A percentile compares a stretch with the other conserved stretches of the same genome.
These are phyloP conservation scores for Mythimna albipuncta DNA, from an alignment of 2,888 invertebrate species.

Conservation along the genomic window DNA sequence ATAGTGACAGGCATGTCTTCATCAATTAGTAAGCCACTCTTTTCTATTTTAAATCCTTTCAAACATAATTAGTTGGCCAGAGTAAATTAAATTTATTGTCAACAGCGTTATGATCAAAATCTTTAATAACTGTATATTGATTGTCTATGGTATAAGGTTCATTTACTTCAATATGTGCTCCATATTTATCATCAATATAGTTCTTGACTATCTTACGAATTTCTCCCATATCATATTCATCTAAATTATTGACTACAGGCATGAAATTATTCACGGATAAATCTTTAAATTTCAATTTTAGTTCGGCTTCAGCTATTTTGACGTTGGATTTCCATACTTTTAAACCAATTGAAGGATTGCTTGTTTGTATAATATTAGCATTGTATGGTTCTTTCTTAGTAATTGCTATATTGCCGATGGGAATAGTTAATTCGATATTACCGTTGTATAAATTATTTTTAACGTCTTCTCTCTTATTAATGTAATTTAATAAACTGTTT, in stretches of 20 bases:
- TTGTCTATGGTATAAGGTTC: conserved; percentile 45
- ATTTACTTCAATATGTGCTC: conserved; percentile 50
- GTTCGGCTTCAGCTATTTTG: conserved; percentile 56
- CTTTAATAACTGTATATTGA: conserved; percentile 41
- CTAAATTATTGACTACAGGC: conserved; percentile 52
- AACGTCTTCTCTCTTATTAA: conserved; percentile 16
- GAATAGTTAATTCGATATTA: conserved; percentile 25
- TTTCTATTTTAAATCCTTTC: not conserved
- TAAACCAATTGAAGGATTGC: conserved; percentile 51
- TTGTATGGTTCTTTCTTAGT: conserved; percentile 22
- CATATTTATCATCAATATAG: conserved; percentile 55
- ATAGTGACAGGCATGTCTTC: not conserved
- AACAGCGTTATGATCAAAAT: conserved; percentile 4
- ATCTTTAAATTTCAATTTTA: conserved; percentile 55
- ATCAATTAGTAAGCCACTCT: not conserved
- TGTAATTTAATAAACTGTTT: conserved; percentile 30
- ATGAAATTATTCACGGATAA: conserved; percentile 58
- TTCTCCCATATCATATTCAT: conserved; percentile 33
- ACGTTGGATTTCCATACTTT: conserved; percentile 62
- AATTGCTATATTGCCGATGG: conserved; percentile 50
- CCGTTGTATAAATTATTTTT: conserved; percentile 17
- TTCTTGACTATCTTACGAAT: conserved; percentile 49
- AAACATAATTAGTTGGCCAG: conserved; percentile 55
- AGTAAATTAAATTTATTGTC: conserved; percentile 50
- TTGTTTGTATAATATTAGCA: conserved; percentile 24